A percentile compares a stretch with the other conserved stretches of the same genome.
Conservation (phyloP, 2,888 invertebrate species). For the Branchellion lobata region DNA sequence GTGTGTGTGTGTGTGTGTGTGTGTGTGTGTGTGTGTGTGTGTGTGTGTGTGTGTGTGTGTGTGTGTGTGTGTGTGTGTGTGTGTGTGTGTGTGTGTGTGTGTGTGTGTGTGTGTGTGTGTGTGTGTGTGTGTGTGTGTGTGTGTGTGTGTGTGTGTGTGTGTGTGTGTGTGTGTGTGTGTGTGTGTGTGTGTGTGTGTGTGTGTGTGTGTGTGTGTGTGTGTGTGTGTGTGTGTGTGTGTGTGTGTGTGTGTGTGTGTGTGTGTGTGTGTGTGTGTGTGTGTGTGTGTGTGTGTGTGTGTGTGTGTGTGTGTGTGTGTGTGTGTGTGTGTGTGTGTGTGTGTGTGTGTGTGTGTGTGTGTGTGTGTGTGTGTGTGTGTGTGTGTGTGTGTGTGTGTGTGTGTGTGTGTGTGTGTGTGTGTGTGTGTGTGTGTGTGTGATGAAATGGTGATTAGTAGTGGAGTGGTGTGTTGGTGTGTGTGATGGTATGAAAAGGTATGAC, state of each 20-base stretch:
- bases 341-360: conserved; percentile 44
- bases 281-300: conserved; percentile 26
- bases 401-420: conserved; percentile 41
- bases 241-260: conserved; percentile 42
- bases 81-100: conserved; percentile 46
- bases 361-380: conserved; percentile 41
- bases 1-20: neutral
- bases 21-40: neutral
- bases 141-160: conserved; percentile 43
- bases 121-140: conserved; percentile 38
- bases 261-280: conserved; percentile 42
- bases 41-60: conserved; percentile 16
- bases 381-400: conserved; percentile 37
- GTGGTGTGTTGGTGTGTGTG: conserved; percentile 38
- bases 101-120: conserved; percentile 37
- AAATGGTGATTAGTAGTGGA: conserved; percentile 40
- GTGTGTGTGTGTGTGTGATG: conserved; percentile 46
- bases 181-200: conserved; percentile 31
- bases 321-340: conserved; percentile 44
- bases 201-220: conserved; percentile 44
- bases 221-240: conserved; percentile 44
- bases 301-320: conserved; percentile 41
- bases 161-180: conserved; percentile 38
- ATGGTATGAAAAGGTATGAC: conserved; percentile 39
- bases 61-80: conserved; percentile 45